Base-by-base conservation (phyloP, 2,888 invertebrate genomes). In the Athripsodes cinereus region DNA sequence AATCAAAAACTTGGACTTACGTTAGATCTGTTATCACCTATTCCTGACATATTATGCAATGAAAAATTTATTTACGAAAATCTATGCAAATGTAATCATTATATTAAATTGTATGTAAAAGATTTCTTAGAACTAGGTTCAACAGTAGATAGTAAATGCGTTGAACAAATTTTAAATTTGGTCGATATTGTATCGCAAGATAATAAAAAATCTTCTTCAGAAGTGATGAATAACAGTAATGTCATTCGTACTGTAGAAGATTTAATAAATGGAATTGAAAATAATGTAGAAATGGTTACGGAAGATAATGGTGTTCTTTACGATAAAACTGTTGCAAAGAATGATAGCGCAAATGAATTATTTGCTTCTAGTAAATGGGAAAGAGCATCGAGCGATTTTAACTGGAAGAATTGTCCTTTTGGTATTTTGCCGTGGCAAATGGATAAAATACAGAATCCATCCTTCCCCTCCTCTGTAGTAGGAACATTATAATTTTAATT, bases 341-440 rank as follows among this genome's bases (percentile, higher is more conserved):
- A 40, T 13, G 16, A 3, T 3, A 40, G 40, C 8, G 3, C 26
- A 3, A 26, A 26, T 26, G 26, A 50, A 3, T 6, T 20, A 22
- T 26, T 50, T 26, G 10, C 13, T n/a, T 13, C 22, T 13, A 53
- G 55, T n/a, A 57, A 57, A 66, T 78, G 75, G 76, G 70, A 69
- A 65, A 63, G 72, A 56, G 68, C 73, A 61, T 64, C 72, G 59
- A 60, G 59, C 66, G 68, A 66, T 50, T 62, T 68, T 55, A 66
- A 72, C 57, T 83, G 82, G 82, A 65, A 69, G 22, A 64, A 64
- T 44, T 78, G 75, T 66, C 79, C 81, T 13, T 73, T 82, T 65
- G 83, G 83, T 19, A 65, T 72, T 59, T 62, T 82, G 22, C 81
- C 81, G 10, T 77, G 76, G 76, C 74, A 78, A 46, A 49, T 18